phyloP scores from a whole-genome alignment of 2,888 invertebrate genomes.

The Nezara viridula region DNA sequence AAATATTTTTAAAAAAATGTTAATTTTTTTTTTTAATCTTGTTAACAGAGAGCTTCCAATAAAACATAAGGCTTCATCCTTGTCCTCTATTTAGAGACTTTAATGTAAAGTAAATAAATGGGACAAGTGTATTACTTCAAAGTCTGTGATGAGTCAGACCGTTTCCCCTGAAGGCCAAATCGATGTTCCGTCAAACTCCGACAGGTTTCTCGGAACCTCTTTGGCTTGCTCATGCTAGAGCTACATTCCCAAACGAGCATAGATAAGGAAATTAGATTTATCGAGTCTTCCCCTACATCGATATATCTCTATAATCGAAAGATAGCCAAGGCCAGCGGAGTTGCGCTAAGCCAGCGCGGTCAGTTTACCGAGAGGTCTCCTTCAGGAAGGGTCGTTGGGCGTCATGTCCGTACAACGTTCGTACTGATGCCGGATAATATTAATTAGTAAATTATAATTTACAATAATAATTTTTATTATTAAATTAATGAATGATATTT shows the following conservation, averaged over 20 bases:
- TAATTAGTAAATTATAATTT: background rate
- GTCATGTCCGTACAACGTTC: background rate
- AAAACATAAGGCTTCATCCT: too few species aligned
- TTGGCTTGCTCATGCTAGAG: background rate
- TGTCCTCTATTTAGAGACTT: background rate
- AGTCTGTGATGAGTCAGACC: background rate
- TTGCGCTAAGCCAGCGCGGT: background rate
- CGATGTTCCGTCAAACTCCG: conserved; percentile 19
- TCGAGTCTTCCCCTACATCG: background rate
- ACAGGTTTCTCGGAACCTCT: conserved; percentile 8
- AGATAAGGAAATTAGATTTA: background rate
- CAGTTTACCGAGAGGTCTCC: background rate
- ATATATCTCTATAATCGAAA: conserved; percentile 6
- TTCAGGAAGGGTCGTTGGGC: background rate
- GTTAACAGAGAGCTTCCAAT: too few species aligned
- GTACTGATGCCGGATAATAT: background rate
- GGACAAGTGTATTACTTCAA: background rate
- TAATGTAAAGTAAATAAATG: background rate
- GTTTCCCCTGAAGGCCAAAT: background rate
- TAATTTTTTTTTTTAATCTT: too few species aligned
- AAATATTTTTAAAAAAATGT: too few species aligned
- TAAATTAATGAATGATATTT: too few species aligned
- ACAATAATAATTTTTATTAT: background rate
- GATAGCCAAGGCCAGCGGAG: background rate
- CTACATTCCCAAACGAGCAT: background rate